Evolutionary conservation across 2,113 vertebrate genomes (phyloP).

Genomic region (Bufo bufo): DNA sequence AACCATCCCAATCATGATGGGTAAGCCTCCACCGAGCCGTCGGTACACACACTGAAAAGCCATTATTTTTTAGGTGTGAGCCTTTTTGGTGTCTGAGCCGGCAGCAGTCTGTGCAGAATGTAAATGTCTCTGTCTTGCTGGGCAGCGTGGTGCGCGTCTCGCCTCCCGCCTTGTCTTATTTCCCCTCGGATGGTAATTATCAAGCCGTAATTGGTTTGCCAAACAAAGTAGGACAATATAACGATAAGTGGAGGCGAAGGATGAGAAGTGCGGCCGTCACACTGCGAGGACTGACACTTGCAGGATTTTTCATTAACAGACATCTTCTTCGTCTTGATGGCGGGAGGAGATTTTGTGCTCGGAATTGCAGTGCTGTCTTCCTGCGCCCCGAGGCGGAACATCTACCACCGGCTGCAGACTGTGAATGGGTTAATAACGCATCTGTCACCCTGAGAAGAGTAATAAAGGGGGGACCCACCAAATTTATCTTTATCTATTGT

Average conservation of each 20-base stretch:
- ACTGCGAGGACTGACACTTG: not conserved
- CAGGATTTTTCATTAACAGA: not conserved
- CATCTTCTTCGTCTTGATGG: not conserved
- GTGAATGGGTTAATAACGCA: not conserved
- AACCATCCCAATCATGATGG: no score
- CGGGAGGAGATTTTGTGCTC: not conserved
- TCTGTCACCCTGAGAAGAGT: not conserved
- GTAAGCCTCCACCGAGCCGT: no score
- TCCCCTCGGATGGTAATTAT: constrained; percentile 34
- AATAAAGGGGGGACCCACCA: not conserved
- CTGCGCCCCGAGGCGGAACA: not conserved
- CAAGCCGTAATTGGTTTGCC: constrained; percentile 11
- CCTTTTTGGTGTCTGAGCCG: not conserved
- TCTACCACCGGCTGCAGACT: not conserved
- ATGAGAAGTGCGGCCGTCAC: not conserved
- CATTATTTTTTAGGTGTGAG: no score
- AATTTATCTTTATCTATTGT: no score
- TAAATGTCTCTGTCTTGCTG: not conserved
- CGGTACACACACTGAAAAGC: no score
- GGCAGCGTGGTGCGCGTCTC: not conserved
- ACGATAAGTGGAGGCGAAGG: not conserved
- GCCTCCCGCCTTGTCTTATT: not conserved
- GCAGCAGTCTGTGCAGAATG: not conserved
- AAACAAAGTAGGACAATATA: not conserved
- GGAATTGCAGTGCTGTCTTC: no score